Conservation (phyloP, 2,113 vertebrate genomes). For the Xenopus tropicalis region UCB_Xtro_10.0 CM004448.2:148617001-148617500, state of each 20-base stretch:
- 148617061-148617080: too few relatives aligned
- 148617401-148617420: slow-evolving; percentile 16
- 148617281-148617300: background rate
- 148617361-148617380: slow-evolving; percentile 27
- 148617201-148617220: slow-evolving; percentile 26
- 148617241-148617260: slow-evolving; percentile 24
- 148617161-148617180: background rate
- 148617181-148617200: background rate
- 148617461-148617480: too few relatives aligned
- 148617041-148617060: too few relatives aligned
- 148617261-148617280: background rate
- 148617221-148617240: slow-evolving; percentile 16
- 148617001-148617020: too few relatives aligned
- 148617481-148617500: too few relatives aligned
- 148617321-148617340: slow-evolving; percentile 37
- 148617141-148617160: background rate
- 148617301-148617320: slow-evolving; percentile 23
- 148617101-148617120: too few relatives aligned
- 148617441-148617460: slow-evolving; percentile 25
- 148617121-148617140: background rate
- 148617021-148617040: too few relatives aligned
- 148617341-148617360: slow-evolving; percentile 44
- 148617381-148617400: slow-evolving; percentile 23
- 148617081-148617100: too few relatives aligned
- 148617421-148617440: slow-evolving; percentile 19